Conservation (phyloP, 2,797 vertebrate species). For the Pangasius djambal region DNA sequence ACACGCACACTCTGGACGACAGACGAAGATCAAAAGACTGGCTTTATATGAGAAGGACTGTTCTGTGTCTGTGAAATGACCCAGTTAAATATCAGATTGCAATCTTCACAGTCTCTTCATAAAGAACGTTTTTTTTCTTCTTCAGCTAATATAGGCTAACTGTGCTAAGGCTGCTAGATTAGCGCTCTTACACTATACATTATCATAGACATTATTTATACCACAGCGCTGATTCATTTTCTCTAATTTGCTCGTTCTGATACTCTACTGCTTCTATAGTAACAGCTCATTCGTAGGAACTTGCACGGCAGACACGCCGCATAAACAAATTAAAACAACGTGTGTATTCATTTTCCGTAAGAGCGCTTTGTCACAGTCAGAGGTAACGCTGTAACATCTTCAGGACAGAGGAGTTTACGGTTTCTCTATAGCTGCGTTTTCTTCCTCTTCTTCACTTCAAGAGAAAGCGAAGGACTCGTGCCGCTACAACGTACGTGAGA, state of each 20-base stretch:
- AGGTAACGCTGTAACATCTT: too few relatives aligned
- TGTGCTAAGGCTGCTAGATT: not conserved
- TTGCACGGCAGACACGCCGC: not conserved
- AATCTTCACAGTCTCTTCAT: too few relatives aligned
- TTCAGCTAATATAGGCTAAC: not conserved
- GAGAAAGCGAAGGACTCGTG: too few relatives aligned
- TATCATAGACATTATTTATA: not conserved
- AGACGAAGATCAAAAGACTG: not conserved
- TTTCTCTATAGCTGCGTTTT: too few relatives aligned
- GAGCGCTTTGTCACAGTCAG: too few relatives aligned
- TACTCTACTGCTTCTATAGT: not conserved
- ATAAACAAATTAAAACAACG: not conserved
- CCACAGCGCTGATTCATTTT: not conserved
- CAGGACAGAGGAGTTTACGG: too few relatives aligned
- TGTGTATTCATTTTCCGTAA: too few relatives aligned
- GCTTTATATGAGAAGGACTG: conserved; percentile 1
- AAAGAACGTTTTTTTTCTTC: not conserved
- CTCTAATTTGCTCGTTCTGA: not conserved
- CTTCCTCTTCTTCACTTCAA: too few relatives aligned
- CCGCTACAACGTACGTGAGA: too few relatives aligned
- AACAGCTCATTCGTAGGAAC: not conserved
- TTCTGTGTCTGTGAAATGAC: not conserved
- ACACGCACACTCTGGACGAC: not conserved
- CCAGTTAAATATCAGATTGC: conserved; percentile 10
- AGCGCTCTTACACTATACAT: not conserved